Conservation (phyloP, 2,113 vertebrate species). For the Chionodraco myersi region DNA sequence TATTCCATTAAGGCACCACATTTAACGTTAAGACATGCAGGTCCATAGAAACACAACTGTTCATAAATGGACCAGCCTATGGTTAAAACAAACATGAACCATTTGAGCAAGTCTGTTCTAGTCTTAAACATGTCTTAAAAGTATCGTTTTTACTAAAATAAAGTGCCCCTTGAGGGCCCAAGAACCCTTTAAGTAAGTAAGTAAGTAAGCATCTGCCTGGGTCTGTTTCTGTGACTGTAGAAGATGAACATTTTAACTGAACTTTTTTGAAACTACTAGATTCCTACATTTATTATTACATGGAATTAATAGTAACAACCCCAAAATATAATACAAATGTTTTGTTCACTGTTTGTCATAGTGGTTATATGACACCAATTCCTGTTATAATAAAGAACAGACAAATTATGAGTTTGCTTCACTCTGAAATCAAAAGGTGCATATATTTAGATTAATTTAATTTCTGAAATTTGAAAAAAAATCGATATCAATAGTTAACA, state of each 20-base stretch:
- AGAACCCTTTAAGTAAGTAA: neutral
- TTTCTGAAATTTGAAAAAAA: neutral
- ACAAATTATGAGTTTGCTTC: neutral
- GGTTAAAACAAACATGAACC: neutral
- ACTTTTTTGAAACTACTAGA: neutral
- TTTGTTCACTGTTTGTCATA: neutral
- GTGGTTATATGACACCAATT: neutral
- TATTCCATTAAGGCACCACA: neutral
- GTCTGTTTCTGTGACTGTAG: neutral
- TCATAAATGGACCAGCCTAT: neutral
- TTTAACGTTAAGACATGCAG: neutral
- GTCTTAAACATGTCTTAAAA: neutral
- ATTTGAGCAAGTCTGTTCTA: neutral
- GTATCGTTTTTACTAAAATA: neutral
- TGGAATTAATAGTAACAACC: neutral
- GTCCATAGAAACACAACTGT: conserved; percentile 19
- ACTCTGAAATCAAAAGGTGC: no score
- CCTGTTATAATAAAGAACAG: neutral
- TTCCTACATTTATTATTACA: neutral
- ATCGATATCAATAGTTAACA: no score
- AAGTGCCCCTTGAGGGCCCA: neutral
- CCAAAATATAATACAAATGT: neutral
- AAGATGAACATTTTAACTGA: neutral
- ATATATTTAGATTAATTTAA: neutral
- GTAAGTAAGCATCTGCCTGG: neutral